phyloP scores from a whole-genome alignment of 2,113 vertebrate genomes.

The Anarhynchus alexandrinus region DNA sequence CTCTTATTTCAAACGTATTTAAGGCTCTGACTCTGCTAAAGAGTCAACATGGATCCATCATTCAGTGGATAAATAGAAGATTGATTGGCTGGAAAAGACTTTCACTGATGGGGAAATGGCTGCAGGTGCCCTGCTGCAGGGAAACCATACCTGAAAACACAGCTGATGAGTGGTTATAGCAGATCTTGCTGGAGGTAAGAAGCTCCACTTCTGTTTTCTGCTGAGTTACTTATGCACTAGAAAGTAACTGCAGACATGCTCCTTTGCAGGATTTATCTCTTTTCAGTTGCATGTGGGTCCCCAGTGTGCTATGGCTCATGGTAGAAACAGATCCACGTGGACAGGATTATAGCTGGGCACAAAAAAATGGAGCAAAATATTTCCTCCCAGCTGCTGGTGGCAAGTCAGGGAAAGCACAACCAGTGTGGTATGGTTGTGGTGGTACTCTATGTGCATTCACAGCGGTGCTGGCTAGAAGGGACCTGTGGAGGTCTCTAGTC shows the following conservation, averaged over 20 bases:
- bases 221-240: background rate
- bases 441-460: background rate
- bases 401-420: background rate
- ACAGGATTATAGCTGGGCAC: background rate
- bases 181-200: background rate
- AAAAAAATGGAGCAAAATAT: background rate
- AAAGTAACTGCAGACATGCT: background rate
- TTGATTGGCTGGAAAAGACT: conserved; percentile 27
- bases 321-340: background rate
- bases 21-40: background rate
- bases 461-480: background rate
- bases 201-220: background rate
- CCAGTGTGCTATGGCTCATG: background rate
- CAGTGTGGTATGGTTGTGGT: background rate
- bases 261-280: background rate
- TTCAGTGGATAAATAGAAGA: conserved; percentile 4
- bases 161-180: background rate
- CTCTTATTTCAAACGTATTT: background rate
- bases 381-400: background rate
- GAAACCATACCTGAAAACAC: conserved; percentile 19
- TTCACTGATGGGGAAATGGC: background rate
- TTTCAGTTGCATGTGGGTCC: background rate
- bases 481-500: background rate
- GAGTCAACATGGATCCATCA: background rate
- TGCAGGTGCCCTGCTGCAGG: background rate